Evolutionary conservation across 2,888 invertebrate species (phyloP).

Genomic region (Cheilosia scutellata): DNA sequence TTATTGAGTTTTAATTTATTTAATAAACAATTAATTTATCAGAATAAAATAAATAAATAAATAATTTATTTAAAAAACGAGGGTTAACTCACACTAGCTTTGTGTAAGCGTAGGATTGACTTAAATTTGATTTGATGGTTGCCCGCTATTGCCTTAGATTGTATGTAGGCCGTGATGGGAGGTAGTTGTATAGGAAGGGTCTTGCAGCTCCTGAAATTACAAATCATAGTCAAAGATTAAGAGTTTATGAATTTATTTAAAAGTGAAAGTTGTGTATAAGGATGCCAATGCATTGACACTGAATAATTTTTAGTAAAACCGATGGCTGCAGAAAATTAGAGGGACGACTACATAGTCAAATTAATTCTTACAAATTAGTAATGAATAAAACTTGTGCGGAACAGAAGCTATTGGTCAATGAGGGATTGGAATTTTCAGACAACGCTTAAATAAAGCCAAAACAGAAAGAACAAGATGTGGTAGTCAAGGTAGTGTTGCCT

Average conservation of each 20-base stretch:
- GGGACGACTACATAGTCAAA: too few relatives aligned
- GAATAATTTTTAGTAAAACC: too few relatives aligned
- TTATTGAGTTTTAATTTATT: constrained; percentile 25
- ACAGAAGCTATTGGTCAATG: too few relatives aligned
- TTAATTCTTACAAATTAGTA: too few relatives aligned
- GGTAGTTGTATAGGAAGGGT: constrained; percentile 65
- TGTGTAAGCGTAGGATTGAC: background rate
- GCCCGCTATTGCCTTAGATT: constrained; percentile 52
- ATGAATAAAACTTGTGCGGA: too few relatives aligned
- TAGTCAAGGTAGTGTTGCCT: too few relatives aligned
- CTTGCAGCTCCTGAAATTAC: constrained; percentile 49
- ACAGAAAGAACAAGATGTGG: too few relatives aligned
- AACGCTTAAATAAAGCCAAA: too few relatives aligned
- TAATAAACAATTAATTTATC: constrained; percentile 38
- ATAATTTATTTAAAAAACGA: constrained; percentile 42
- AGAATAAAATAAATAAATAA: constrained; percentile 28
- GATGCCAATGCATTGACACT: too few relatives aligned
- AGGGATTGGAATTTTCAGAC: too few relatives aligned
- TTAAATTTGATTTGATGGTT: background rate
- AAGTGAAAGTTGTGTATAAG: too few relatives aligned
- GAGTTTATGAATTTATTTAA: background rate
- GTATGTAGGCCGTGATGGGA: constrained; percentile 48
- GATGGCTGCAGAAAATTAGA: too few relatives aligned
- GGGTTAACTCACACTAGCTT: constrained; percentile 13
- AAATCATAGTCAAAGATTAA: background rate